Percentiles rank a stretch among this genome's conserved stretches.
Conservation (phyloP, 2,797 vertebrate genomes). For the Eutrigla gurnardus region DNA sequence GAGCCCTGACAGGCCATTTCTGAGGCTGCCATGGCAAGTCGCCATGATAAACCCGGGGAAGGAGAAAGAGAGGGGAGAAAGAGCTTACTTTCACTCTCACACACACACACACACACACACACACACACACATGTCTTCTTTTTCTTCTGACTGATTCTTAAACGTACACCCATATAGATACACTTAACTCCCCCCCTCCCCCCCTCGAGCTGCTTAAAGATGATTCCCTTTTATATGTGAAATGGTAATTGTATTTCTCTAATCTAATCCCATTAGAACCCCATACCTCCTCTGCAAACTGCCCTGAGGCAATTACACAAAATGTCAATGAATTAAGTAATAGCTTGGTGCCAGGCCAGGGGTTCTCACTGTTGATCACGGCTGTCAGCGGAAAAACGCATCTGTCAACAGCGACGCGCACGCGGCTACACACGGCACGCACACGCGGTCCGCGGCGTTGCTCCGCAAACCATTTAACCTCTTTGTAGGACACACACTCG, state of each 20-base stretch:
- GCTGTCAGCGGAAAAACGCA: conserved; percentile 83
- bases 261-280: conserved; percentile 86
- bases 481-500: conserved; percentile 65
- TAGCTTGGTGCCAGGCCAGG: conserved; percentile 83
- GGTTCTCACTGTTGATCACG: conserved; percentile 77
- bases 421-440: conserved; percentile 10
- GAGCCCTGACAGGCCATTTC: conserved; percentile 84
- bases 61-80: conserved; percentile 16
- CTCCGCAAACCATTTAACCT: conserved; percentile 67
- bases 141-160: not conserved
- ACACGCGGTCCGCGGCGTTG: conserved; percentile 41
- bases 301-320: conserved; percentile 85
- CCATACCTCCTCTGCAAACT: conserved; percentile 78
- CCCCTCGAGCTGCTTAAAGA: conserved; percentile 59
- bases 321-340: conserved; percentile 89
- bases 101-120: not conserved
- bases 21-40: conserved; percentile 75
- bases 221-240: conserved; percentile 77
- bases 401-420: conserved; percentile 76
- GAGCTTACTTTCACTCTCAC: conserved; percentile 34
- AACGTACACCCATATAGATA: conserved; percentile 5
- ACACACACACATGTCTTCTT: not conserved
- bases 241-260: conserved; percentile 86
- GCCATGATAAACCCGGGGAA: conserved; percentile 72
- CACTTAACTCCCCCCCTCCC: conserved; percentile 15